A percentile compares a stretch with the other conserved stretches of the same genome.
Conservation (phyloP, 2,113 vertebrate species). For the Ivindomyrus marchei region DNA sequence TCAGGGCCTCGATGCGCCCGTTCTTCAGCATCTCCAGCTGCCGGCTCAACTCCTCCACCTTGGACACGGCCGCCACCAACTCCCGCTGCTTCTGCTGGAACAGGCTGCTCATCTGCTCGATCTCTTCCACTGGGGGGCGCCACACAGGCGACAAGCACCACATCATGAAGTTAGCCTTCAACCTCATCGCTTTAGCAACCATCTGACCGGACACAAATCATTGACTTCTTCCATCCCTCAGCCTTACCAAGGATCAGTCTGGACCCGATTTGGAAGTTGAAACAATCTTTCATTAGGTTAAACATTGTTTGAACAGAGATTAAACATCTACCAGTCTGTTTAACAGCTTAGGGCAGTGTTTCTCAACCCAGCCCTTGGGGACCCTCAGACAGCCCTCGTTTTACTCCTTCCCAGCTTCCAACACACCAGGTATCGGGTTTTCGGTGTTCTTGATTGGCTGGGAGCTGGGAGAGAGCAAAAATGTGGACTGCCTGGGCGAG, state of each 20-base stretch:
- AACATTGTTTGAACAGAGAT: background rate
- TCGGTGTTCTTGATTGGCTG: background rate
- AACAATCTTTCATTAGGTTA: background rate
- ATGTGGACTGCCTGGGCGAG: background rate
- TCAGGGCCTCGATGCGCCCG: constrained; percentile 77
- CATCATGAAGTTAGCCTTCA: background rate
- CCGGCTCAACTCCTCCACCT: constrained; percentile 86
- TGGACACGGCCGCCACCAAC: constrained; percentile 80
- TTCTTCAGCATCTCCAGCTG: constrained; percentile 95
- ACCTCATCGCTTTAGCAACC: background rate
- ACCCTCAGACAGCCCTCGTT: background rate
- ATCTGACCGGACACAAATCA: background rate
- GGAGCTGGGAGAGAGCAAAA: background rate
- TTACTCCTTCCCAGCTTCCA: background rate
- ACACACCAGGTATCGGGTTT: background rate
- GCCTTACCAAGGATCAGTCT: background rate
- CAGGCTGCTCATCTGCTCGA: constrained; percentile 95
- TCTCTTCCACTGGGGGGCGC: constrained; percentile 79
- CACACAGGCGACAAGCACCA: background rate
- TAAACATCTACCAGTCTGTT: background rate
- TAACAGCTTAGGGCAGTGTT: background rate
- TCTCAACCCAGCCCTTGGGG: background rate
- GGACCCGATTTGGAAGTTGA: background rate
- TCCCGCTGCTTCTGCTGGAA: constrained; percentile 97
- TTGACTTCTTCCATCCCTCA: background rate